Base-by-base conservation (phyloP, 2,113 vertebrate species). In the Pseudorectes ferrugineus region DNA sequence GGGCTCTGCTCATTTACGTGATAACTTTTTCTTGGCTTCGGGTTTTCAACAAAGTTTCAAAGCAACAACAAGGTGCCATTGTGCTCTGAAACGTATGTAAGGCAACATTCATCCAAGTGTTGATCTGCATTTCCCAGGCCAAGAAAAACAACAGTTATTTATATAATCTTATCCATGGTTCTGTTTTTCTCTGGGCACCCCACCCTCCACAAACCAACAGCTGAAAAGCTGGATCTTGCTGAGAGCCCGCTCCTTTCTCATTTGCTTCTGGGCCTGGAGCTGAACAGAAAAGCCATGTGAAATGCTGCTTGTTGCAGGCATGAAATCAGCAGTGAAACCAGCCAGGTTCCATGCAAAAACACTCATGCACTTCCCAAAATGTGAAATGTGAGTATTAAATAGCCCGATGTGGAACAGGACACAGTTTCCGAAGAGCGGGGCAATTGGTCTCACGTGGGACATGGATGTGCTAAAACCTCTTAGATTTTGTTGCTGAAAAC, bases 111-210 rank as follows among this genome's bases (percentile, higher is more conserved):
- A 98, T 98, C 96, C 97, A 97, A 98, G 97, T 98, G 97, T 98
- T 98, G 98, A 98, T 97, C 97, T 97, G 96, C 71, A 66, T 97
- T 91, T 87, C 93, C 38, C 86, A 78, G 49, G 97, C 97, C 96
- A 98, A 98, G 97, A 98, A 98, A 98, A 98, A 98, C 97, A 98
- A 97, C 95, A 97, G 95, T 96, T 98, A 98, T 98, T 98, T 98
- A 98, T 98, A 98, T 98, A 98, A 98, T 98, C 97, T 97, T 97
- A 98, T 98, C 97, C 97, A 38, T 68, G 97, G 97, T 96, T 98
- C 97, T 98, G 97, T 98, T 98, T 98, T 98, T 94, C 97, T 97
- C 97, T 95, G 97, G 89, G 88, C 93, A 96, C 96, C 95, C 97
- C 96, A 97, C 97, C 97, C 96, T 97, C 96, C 78, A 55, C 96